Evolutionary conservation across 2,113 vertebrate genomes (phyloP).

Genomic region (Laticauda colubrina): DNA sequence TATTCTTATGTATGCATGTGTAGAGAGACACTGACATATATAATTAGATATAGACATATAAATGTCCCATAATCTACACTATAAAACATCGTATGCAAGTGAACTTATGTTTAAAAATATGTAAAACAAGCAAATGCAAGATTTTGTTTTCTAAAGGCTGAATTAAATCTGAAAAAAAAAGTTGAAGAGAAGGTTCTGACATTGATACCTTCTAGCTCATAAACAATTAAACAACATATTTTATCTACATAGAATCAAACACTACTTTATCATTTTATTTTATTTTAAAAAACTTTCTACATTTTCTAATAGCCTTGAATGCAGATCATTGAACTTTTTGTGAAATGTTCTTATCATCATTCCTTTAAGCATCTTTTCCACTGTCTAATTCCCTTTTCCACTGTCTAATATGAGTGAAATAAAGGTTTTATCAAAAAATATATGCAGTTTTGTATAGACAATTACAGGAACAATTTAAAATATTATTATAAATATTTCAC

Average conservation of each 20-base stretch:
- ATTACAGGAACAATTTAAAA: slow-evolving; percentile 19
- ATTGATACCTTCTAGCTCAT: neutral
- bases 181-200: neutral
- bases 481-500: slow-evolving; percentile 50
- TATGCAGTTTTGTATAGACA: slow-evolving; percentile 16
- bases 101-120: neutral
- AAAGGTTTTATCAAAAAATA: slow-evolving; percentile 8
- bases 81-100: neutral
- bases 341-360: neutral
- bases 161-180: neutral
- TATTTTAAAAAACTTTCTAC: neutral
- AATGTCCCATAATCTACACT: no score
- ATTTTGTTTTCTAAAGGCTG: neutral
- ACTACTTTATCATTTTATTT: neutral
- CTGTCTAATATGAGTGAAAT: neutral
- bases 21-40: no score
- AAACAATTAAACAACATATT: neutral
- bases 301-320: neutral
- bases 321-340: neutral
- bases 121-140: neutral
- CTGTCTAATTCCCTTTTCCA: neutral
- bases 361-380: slow-evolving; percentile 5
- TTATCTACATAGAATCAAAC: no score
- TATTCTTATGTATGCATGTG: neutral
- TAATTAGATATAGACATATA: no score